These are phyloP conservation scores for Garrulus glandarius DNA, from an alignment of 2,797 vertebrate species.

Conservation along the genomic window DNA sequence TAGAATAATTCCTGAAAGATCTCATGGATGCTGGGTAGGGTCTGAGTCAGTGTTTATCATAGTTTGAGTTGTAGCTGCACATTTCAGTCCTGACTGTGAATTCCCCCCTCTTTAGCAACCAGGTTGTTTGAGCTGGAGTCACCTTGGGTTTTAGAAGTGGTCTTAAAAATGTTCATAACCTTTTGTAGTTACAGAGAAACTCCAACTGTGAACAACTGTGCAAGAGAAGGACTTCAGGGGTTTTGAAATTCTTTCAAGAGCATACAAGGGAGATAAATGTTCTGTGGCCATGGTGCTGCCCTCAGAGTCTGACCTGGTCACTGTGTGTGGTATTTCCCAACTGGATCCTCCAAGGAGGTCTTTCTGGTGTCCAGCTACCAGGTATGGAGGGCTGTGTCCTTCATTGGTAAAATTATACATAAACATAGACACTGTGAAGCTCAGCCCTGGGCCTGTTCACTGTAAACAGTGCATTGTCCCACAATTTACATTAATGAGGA, in stretches of 20 bases:
- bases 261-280: background rate
- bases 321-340: background rate
- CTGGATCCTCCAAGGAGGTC: background rate
- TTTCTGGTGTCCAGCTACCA: background rate
- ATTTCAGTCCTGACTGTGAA: background rate
- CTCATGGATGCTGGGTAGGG: background rate
- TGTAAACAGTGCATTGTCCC: conserved; percentile 20
- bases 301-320: background rate
- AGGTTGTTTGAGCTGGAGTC: background rate
- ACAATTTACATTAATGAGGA: conserved; percentile 62
- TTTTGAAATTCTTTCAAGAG: background rate
- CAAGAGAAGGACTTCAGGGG: background rate
- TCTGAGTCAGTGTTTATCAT: background rate
- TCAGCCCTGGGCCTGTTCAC: background rate
- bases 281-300: background rate
- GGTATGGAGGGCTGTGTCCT: background rate
- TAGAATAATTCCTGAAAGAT: background rate
- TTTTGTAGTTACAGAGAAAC: background rate
- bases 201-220: background rate
- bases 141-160: background rate
- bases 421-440: background rate
- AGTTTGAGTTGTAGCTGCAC: background rate
- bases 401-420: background rate
- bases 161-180: background rate
- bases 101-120: background rate